These are phyloP conservation scores for Eriosoma lanigerum DNA, from an alignment of 1,140 invertebrate genomes.

Conservation along the genomic window DNA sequence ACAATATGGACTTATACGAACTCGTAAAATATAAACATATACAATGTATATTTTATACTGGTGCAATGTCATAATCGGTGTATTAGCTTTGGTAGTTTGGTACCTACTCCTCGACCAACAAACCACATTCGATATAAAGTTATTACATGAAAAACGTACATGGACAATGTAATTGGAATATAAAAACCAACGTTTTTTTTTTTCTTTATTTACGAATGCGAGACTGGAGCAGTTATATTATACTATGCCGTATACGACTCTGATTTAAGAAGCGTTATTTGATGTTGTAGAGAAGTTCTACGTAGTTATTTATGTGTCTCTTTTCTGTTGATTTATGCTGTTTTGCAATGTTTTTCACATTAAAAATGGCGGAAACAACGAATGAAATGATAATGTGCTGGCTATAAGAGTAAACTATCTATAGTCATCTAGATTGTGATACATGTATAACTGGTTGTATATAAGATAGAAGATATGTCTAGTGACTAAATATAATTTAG, in stretches of 20 bases:
- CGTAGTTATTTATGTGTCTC: conserved; percentile 32
- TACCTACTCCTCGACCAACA: background rate
- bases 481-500: background rate
- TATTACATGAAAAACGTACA: background rate
- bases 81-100: background rate
- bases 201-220: background rate
- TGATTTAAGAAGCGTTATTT: conserved; percentile 7
- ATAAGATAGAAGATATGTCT: background rate
- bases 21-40: conserved; percentile 13
- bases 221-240: background rate
- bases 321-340: conserved; percentile 36
- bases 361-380: conserved; percentile 29
- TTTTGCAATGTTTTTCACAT: background rate
- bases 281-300: conserved; percentile 27
- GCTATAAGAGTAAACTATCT: background rate
- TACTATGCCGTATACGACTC: background rate
- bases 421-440: conserved; percentile 26
- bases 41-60: background rate
- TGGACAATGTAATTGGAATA: conserved; percentile 20
- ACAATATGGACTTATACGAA: background rate
- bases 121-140: conserved; percentile 17
- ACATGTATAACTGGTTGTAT: conserved; percentile 18
- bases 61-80: background rate
- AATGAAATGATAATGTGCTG: conserved; percentile 30
- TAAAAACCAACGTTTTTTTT: background rate